Evolutionary conservation across 1,140 invertebrate species (phyloP), one percentile per base, ranked within the genome.

Genomic region (Megathymus violae): DNA sequence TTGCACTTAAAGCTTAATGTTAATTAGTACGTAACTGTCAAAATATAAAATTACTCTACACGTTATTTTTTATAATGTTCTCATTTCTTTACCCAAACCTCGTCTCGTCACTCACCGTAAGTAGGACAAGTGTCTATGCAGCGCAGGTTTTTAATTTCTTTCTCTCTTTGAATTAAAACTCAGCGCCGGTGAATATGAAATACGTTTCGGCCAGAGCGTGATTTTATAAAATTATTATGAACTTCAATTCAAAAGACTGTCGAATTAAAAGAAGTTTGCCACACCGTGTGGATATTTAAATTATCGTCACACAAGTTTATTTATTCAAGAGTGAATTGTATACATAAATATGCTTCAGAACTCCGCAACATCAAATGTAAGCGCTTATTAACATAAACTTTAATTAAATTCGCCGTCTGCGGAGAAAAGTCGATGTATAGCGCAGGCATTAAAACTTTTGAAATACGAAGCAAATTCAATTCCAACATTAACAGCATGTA

Each of bases 141-240:
- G 62, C 46, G 64, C 67, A 67, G 75, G 68, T 79, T 85, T 82
- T 83, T 85, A 85, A 83, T 85, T 87, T 85, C 68, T 82, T 80
- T 71, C 73, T 75, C 64, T 73, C 65, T 78, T 77, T 74, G 66
- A 79, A 85, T 81, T 85, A 78, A 81, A 84, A 81, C 77, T 71
- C 72, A 67, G 70, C 61, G 76, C 73, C 66, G 68, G 67, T 74
- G 80, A 82, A 82, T 81, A 79, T 68, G 68, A 76, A 80, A 76
- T 71, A 70, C 54, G 63, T 73, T 76, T 56, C 66, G 67, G 62
- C 73, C 66, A 56, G 59, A 69, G 70, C 68, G 71, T 74, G 66
- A 76, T 80, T 76, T 70, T 47, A 64, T 64, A 61, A 61, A 66
- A 66, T 48, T 56, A 50, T 56, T 44, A 61, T 50, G 14, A 62